Evolutionary conservation across 2,888 invertebrate genomes (phyloP).

Genomic region (Pollenia griseotomentosa): DNA sequence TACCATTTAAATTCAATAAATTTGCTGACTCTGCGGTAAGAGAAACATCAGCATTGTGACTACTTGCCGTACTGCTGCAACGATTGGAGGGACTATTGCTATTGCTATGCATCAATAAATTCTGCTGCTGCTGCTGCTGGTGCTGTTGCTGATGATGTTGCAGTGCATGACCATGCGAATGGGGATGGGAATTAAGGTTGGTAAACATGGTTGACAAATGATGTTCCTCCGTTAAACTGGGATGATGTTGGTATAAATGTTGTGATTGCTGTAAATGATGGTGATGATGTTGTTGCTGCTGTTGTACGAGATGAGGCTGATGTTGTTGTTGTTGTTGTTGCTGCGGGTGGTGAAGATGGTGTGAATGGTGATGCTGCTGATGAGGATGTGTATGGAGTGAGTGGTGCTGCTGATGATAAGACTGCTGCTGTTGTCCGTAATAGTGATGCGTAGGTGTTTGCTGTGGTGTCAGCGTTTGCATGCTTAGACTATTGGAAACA

Average conservation of each 20-base stretch:
- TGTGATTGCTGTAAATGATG: slow-evolving; percentile 76
- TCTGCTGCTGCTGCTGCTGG: slow-evolving; percentile 74
- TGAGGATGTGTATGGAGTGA: slow-evolving; percentile 74
- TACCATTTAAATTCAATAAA: slow-evolving; percentile 65
- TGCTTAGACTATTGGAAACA: slow-evolving; percentile 76
- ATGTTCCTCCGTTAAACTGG: slow-evolving; percentile 78
- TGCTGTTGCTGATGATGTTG: slow-evolving; percentile 76
- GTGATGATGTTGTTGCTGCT: slow-evolving; percentile 76
- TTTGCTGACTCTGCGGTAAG: slow-evolving; percentile 75
- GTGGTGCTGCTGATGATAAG: slow-evolving; percentile 78
- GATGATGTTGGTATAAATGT: slow-evolving; percentile 82
- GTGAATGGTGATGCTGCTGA: slow-evolving; percentile 75
- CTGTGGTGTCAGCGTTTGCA: slow-evolving; percentile 81
- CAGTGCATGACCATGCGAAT: slow-evolving; percentile 57
- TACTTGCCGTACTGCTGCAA: slow-evolving; percentile 78
- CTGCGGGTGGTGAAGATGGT: slow-evolving; percentile 71
- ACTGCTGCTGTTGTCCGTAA: slow-evolving; percentile 77
- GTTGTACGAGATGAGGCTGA: slow-evolving; percentile 73
- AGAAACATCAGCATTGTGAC: slow-evolving; percentile 78
- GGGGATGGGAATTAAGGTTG: slow-evolving; percentile 65
- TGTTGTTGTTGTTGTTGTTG: slow-evolving; percentile 76
- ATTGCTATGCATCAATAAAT: slow-evolving; percentile 77
- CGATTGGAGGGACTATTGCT: slow-evolving; percentile 81
- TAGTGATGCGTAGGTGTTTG: slow-evolving; percentile 77
- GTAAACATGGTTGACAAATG: slow-evolving; percentile 63